Evolutionary conservation across 2,888 invertebrate genomes (phyloP), one percentile per base, ranked within the genome.

Genomic region (Latheticus oryzae): DNA sequence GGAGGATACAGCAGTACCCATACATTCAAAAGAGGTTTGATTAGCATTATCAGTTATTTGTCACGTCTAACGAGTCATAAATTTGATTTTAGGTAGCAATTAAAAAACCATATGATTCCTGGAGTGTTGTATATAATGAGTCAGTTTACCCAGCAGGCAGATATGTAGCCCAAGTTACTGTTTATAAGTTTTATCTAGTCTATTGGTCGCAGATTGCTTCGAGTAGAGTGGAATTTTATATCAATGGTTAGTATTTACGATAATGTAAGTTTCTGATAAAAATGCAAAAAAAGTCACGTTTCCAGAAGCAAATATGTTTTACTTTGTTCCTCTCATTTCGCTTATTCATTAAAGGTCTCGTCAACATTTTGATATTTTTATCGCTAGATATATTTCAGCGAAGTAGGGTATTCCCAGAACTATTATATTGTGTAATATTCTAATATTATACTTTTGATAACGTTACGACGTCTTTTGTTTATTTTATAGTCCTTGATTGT

Each of bases 41-140:
- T n/a, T n/a, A n/a, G n/a, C n/a, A n/a, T n/a, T n/a, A n/a, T n/a
- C 75, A 7, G 35, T 48, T 32, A 16, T 32, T 9, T 28, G n/a
- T 28, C 5, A 9, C 12, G 5, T 9, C 8, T 2, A 3, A n/a
- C 2, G 23, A 24, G 24, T 40, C 12, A 28, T 43, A 5, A 13
- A 12, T 33, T 33, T n/a, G n/a, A n/a, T n/a, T n/a, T n/a, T n/a
- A n/a, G n/a, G n/a, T n/a, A n/a, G n/a, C n/a, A n/a, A n/a, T n/a
- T n/a, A n/a, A n/a, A n/a, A n/a, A n/a, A n/a, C 82, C 85, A 37
- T 79, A 81, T 9, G 83, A 85, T 51, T 82, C 81, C 58, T 91
- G 88, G 87, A 83, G 80, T 28, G 80, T 89, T 24, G 80, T 81
- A 40, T 91, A 87, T 75, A 78, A 83, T 8, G 73, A 73, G 30